Conservation (phyloP, 2,888 invertebrate genomes). For the Eupsilia transversa region DNA sequence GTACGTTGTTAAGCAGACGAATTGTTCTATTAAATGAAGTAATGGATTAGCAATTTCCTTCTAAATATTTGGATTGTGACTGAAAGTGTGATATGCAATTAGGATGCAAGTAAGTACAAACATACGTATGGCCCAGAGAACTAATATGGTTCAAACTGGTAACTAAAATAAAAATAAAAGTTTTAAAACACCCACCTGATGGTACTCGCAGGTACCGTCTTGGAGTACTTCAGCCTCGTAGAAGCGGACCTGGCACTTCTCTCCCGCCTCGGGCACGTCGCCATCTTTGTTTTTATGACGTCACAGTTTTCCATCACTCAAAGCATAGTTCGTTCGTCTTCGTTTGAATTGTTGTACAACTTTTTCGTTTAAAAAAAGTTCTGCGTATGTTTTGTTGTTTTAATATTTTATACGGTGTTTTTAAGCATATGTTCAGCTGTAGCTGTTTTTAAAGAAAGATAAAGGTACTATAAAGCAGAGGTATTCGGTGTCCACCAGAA, state of each 20-base stretch:
- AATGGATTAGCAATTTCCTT: too few species aligned
- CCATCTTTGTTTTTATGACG: constrained; percentile 69
- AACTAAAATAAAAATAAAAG: background rate
- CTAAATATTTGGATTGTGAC: too few species aligned
- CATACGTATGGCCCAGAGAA: background rate
- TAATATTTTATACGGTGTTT: constrained; percentile 8
- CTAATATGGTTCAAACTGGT: background rate
- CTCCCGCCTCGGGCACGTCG: constrained; percentile 85
- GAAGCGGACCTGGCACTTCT: constrained; percentile 82
- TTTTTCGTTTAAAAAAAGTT: constrained; percentile 64
- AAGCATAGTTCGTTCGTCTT: constrained; percentile 59
- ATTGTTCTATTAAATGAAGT: background rate
- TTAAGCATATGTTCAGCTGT: constrained; percentile 63
- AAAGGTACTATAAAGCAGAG: background rate
- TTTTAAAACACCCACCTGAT: constrained; percentile 78
- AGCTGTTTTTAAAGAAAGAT: constrained; percentile 27
- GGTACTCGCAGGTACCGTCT: constrained; percentile 85
- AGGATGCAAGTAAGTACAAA: background rate
- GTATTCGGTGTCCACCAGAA: background rate
- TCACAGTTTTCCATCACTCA: constrained; percentile 58
- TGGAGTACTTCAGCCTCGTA: constrained; percentile 85
- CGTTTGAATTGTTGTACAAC: constrained; percentile 49
- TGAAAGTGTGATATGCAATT: too few species aligned
- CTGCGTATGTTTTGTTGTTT: constrained; percentile 50
- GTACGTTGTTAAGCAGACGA: too few species aligned